Evolutionary conservation across 2,797 vertebrate genomes (phyloP).

Genomic region (Diceros bicornis): DNA sequence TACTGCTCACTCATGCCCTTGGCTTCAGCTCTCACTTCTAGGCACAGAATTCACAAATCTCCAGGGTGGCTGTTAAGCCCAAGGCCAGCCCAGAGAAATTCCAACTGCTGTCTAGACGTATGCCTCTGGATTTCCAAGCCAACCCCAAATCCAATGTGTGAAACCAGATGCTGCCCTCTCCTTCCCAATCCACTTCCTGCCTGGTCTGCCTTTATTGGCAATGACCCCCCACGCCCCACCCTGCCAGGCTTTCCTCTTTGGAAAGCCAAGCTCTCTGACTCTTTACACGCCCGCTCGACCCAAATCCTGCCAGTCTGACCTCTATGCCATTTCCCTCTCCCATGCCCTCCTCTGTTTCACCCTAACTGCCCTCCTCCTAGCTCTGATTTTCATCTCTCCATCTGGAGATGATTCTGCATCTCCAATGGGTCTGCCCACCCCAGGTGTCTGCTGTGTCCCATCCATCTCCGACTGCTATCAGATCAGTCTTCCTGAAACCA

Average conservation of each 20-base stretch:
- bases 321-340: not conserved
- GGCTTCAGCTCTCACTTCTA: not conserved
- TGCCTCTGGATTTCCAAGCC: not conserved
- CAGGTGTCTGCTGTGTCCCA: not conserved
- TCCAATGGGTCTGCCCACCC: not conserved
- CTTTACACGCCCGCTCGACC: rapidly evolving
- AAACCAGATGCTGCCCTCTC: not conserved
- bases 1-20: not conserved
- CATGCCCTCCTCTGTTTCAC: rapidly evolving
- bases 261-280: not conserved
- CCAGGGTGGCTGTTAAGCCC: not conserved
- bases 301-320: not conserved
- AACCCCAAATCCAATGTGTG: not conserved
- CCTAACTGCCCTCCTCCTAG: not conserved
- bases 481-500: not conserved
- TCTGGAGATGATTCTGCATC: not conserved
- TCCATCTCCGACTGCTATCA: not conserved
- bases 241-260: not conserved
- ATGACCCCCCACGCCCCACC: not conserved
- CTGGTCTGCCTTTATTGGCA: rapidly evolving
- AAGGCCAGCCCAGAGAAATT: not conserved
- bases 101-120: not conserved
- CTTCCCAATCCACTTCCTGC: not conserved
- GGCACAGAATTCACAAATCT: not conserved
- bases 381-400: not conserved